Evolutionary conservation across 2,888 invertebrate species (phyloP), one percentile per base, ranked within the genome.

Genomic region (Sinohyriopsis cumingii): DNA sequence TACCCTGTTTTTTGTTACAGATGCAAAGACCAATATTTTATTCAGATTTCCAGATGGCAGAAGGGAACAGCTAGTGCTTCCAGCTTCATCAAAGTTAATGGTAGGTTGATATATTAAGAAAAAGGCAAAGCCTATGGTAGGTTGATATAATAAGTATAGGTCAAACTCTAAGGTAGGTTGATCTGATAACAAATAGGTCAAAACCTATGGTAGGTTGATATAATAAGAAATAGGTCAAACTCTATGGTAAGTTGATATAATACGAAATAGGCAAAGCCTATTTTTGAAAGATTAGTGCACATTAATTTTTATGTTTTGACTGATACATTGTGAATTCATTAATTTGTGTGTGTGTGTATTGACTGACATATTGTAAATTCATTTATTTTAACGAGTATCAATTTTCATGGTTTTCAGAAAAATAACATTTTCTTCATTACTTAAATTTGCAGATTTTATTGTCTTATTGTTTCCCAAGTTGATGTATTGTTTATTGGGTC

Each of bases 1-100:
- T 45, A 45, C 45, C 45, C 5, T 45, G 12, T 45, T 45, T 33
- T 60, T 66, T 63, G 55, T 81, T 82, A 55, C 78, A 87, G 91
- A 90, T 83, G 87, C 88, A 9, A 82, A 85, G 72, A 86, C 88
- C 19, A 87, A 87, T 63, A 71, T 91, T 20, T 84, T 90, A 77
- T 75, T 91, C 20, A 81, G 91, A 57, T 89, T 90, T 75, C 91
- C 91, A 57, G 89, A 91, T 83, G 91, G 91, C 24, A 84, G 88
- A 61, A 85, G 86, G 76, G 86, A 90, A 69, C 88, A 88, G 63
- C 79, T 91, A 9, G 78, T 85, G 20, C 80, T 91, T 72, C 91
- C 91, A 28, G 86, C 84, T 69, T 84, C 90, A 33, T 91, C 91
- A 7, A 88, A 87, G 78, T 76, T 91, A 53, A 82, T 86, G 86